Conservation (phyloP, 2,113 vertebrate species). For the Mixornis gularis region DNA sequence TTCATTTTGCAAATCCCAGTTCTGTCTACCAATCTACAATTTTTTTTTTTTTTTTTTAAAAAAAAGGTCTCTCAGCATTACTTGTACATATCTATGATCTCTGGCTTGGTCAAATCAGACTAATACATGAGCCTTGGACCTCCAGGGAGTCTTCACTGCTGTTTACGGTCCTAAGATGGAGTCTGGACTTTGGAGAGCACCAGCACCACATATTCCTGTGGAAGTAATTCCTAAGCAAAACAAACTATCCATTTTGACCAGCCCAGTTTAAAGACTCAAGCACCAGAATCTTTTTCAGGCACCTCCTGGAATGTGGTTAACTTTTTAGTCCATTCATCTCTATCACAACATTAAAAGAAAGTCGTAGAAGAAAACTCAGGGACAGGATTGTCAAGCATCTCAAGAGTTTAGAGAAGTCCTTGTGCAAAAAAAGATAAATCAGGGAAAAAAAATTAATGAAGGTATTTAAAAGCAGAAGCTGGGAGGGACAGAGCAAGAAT, state of each 20-base stretch:
- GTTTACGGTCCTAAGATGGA: accelerated
- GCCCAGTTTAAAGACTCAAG: background rate
- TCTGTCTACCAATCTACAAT: background rate
- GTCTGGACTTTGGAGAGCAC: background rate
- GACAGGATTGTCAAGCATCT: background rate
- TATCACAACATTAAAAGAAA: background rate
- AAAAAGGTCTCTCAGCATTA: background rate
- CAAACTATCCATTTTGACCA: background rate
- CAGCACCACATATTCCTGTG: background rate
- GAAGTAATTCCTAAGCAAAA: background rate
- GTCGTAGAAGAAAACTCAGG: background rate
- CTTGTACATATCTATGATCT: background rate
- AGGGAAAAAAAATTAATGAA: background rate
- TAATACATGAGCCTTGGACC: background rate
- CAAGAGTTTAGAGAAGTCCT: background rate
- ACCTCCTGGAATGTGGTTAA: background rate
- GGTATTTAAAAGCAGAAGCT: background rate
- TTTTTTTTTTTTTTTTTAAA: too few relatives aligned
- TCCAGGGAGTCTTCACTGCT: background rate
- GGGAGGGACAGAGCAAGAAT: background rate
- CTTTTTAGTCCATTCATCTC: background rate
- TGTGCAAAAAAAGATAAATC: background rate
- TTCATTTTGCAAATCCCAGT: background rate
- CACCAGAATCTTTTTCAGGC: background rate
- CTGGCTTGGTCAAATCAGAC: background rate